Evolutionary conservation across 2,797 vertebrate genomes (phyloP), one percentile per base, ranked within the genome.

Genomic region (Peromyscus nudipes): DNA sequence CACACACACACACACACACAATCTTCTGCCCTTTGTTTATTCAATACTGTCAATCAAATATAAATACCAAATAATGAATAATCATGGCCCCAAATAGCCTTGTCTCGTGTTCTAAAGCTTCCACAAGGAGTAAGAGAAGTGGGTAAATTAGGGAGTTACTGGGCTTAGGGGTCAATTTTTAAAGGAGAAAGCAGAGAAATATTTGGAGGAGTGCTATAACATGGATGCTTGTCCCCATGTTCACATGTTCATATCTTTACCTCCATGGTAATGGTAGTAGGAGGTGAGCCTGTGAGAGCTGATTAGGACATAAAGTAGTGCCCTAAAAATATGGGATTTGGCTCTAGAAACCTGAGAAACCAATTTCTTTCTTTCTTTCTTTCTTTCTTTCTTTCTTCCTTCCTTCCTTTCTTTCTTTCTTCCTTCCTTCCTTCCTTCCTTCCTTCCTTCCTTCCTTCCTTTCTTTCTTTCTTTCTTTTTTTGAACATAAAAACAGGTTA

Each of bases 1-100:
- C n/a, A n/a, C n/a, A n/a, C n/a, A n/a, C n/a, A n/a, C n/a, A n/a
- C n/a, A n/a, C n/a, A n/a, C 31, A 94, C 37, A 83, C 29, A 96
- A 84, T 76, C 85, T 34, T 81, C 67, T 40, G 46, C 43, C 43
- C 31, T 67, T 67, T 67, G 65, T 55, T 94, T 69, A 62, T 57
- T 95, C 90, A 82, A 82, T 77, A 92, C 34, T 91, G 84, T 75
- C 65, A 43, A 83, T 65, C 91, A 94, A 79, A 85, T 21, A n/a
- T 82, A 94, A 79, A 93, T 49, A 80, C 31, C 73, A 96, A 83
- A 57, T 60, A 90, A 82, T 46, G 34, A 82, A 64, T 90, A 60
- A 73, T 14, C 21, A 34, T 29, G 21, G 34, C 69, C 46, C 46
- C 55, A 57, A 83, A 93, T 25, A 87, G 46, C 62, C 65, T 90